Evolutionary conservation across 2,797 vertebrate species (phyloP).

Genomic region (Ctenopoma multispine): DNA sequence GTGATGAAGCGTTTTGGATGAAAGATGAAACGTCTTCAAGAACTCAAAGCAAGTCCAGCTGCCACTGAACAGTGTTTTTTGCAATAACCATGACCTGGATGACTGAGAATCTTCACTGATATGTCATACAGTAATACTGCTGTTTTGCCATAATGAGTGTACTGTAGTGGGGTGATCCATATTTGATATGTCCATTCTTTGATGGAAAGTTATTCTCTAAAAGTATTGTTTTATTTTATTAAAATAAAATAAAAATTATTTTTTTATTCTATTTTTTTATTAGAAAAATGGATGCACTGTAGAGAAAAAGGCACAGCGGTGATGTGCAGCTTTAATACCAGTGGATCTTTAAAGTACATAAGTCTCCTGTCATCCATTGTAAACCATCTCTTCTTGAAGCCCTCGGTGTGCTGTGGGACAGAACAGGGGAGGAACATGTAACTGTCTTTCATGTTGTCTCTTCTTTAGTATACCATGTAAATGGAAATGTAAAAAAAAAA

Average conservation of each 20-base stretch:
- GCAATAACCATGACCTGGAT: too few species aligned
- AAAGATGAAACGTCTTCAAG: too few species aligned
- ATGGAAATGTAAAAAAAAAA: not conserved
- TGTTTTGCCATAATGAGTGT: not conserved
- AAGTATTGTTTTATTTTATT: too few species aligned
- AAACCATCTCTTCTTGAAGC: constrained; percentile 98
- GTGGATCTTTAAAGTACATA: constrained; percentile 98
- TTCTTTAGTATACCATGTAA: not conserved
- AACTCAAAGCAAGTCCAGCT: too few species aligned
- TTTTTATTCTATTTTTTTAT: not conserved
- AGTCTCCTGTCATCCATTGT: constrained; percentile 96
- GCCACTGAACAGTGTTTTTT: too few species aligned
- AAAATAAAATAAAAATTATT: too few species aligned
- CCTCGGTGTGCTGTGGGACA: constrained; percentile 90
- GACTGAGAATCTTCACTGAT: too few species aligned
- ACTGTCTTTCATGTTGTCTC: not conserved
- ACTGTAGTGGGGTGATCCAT: not conserved
- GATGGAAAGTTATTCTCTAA: too few species aligned
- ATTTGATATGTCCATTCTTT: too few species aligned
- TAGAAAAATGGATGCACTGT: not conserved
- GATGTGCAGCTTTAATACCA: constrained; percentile 83
- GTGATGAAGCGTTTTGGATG: too few species aligned
- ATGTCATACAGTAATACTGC: not conserved
- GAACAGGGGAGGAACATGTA: not conserved
- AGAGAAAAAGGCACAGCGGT: not conserved